A percentile compares a stretch with the other conserved stretches of the same genome.
phyloP scores from a whole-genome alignment of 2,113 vertebrate genomes.

The Prietella phreatophila region DNA sequence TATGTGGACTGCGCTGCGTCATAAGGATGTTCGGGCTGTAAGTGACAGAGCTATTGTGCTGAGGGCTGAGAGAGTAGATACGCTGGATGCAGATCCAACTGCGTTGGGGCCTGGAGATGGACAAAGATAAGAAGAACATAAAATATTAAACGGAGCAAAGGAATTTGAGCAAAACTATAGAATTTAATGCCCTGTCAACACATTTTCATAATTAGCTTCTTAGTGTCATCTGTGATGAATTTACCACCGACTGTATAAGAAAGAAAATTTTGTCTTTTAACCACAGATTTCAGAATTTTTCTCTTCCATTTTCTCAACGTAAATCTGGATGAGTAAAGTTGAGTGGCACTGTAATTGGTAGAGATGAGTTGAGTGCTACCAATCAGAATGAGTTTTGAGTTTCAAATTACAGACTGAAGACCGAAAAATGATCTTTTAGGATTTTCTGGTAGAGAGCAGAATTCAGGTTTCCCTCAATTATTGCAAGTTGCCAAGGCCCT shows the following conservation, averaged over 20 bases:
- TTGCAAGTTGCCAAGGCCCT: too few relatives aligned
- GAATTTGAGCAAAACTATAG: background rate
- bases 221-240: background rate
- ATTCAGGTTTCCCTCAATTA: too few relatives aligned
- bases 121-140: slow-evolving; percentile 43
- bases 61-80: slow-evolving; percentile 92
- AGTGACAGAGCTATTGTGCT: slow-evolving; percentile 96
- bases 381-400: background rate
- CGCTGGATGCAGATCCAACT: slow-evolving; percentile 86
- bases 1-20: slow-evolving; percentile 72
- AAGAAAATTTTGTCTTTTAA: background rate
- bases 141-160: background rate
- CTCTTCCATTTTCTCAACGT: background rate
- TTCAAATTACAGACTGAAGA: too few relatives aligned
- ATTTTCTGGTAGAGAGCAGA: too few relatives aligned
- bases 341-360: background rate
- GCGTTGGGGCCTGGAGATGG: slow-evolving; percentile 83
- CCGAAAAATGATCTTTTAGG: too few relatives aligned
- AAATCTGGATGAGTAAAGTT: background rate
- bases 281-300: background rate
- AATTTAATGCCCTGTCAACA: background rate
- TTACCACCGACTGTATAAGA: background rate
- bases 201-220: background rate
- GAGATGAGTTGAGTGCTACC: background rate
- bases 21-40: slow-evolving; percentile 98